These are phyloP conservation scores for Zapus hudsonius DNA, from an alignment of 2,113 vertebrate genomes.

Conservation along the genomic window DNA sequence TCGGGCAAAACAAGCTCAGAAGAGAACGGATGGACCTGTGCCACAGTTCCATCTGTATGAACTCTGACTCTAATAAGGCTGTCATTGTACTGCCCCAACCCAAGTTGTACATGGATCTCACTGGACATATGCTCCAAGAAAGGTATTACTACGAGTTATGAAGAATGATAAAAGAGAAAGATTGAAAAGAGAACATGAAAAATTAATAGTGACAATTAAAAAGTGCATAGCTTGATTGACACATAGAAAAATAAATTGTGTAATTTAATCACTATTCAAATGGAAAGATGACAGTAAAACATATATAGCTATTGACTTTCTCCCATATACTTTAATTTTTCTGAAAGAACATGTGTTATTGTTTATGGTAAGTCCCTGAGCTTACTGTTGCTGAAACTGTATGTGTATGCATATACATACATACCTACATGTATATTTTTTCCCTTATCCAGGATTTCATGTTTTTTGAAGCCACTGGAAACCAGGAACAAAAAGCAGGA, in stretches of 20 bases:
- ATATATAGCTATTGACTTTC: neutral
- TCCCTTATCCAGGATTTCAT: constrained; percentile 90
- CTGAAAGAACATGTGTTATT: neutral
- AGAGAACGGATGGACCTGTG: neutral
- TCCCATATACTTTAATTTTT: neutral
- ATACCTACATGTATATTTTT: constrained; percentile 20
- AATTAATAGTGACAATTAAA: neutral
- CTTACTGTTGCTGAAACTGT: constrained; percentile 1
- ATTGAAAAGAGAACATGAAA: neutral
- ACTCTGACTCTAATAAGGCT: neutral
- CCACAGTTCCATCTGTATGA: neutral
- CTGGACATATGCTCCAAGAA: neutral
- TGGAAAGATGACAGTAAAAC: neutral
- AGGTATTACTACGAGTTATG: neutral
- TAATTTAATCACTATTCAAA: neutral
- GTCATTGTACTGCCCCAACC: neutral
- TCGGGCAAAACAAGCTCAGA: too few species aligned
- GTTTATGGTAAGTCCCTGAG: neutral
- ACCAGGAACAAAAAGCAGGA: neutral
- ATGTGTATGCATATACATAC: neutral
- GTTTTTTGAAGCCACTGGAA: constrained; percentile 89
- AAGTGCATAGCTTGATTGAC: neutral
- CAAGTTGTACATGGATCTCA: neutral
- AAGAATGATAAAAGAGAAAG: neutral
- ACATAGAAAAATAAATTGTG: neutral